Evolutionary conservation across 2,888 invertebrate species (phyloP).

Genomic region (Coelinius sp.): DNA sequence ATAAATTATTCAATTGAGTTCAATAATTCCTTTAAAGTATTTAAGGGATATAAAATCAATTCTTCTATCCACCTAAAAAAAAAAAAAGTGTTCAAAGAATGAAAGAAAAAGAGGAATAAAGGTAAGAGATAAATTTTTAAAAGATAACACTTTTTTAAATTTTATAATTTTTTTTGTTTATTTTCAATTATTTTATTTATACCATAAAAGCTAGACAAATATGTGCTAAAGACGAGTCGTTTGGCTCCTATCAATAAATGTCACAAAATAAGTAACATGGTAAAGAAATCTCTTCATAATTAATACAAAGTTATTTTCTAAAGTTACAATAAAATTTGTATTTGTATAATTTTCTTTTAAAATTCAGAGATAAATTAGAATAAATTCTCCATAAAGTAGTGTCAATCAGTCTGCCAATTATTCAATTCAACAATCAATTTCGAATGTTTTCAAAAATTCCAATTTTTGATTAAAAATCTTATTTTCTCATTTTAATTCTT

Average conservation of each 20-base stretch:
- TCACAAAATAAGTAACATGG: constrained; percentile 37
- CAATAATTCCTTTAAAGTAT: too few relatives aligned
- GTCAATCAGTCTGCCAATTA: constrained; percentile 43
- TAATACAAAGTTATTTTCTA: constrained; percentile 37
- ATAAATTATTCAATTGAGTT: too few relatives aligned
- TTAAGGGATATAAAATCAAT: too few relatives aligned
- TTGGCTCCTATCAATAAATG: constrained; percentile 56
- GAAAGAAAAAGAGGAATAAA: not conserved
- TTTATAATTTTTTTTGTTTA: constrained; percentile 49
- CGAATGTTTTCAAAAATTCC: constrained; percentile 61
- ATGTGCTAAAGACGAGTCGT: constrained; percentile 66
- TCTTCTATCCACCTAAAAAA: too few relatives aligned
- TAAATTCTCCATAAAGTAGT: constrained; percentile 31
- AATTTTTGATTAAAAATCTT: constrained; percentile 50
- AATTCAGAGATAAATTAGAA: constrained; percentile 10
- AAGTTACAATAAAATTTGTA: constrained; percentile 39
- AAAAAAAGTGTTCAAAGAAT: not conserved
- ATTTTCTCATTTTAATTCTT: constrained; percentile 22
- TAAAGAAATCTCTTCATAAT: constrained; percentile 35
- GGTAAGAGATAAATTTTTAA: constrained; percentile 9
- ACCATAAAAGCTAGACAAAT: constrained; percentile 67
- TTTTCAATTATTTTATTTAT: constrained; percentile 57
- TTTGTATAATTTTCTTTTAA: not conserved
- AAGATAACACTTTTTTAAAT: constrained; percentile 14
- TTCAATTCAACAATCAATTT: constrained; percentile 43